Evolutionary conservation across 2,797 vertebrate genomes (phyloP).

Genomic region (Halcyon leucocephala): DNA sequence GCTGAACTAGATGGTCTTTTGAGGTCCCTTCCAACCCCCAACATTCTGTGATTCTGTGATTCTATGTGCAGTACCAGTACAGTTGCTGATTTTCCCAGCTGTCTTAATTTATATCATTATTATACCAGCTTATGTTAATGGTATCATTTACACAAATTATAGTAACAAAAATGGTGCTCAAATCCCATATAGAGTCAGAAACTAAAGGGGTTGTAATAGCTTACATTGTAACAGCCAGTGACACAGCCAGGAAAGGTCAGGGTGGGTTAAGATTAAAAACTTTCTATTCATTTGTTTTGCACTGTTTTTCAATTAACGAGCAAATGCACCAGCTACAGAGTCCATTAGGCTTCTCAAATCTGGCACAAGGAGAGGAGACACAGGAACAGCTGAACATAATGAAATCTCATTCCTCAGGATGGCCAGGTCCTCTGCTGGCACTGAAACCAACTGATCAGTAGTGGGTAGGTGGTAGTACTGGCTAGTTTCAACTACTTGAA

Average conservation of each 20-base stretch:
- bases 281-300: background rate
- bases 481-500: background rate
- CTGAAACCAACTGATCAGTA: background rate
- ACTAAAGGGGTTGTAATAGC: background rate
- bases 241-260: background rate
- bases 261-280: background rate
- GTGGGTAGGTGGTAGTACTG: background rate
- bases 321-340: background rate
- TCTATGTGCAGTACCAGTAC: too few relatives aligned
- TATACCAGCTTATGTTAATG: constrained; percentile 17
- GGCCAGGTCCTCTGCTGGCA: background rate
- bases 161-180: background rate
- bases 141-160: background rate
- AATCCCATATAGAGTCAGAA: background rate
- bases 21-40: too few relatives aligned
- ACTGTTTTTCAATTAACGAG: background rate
- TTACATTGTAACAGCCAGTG: background rate
- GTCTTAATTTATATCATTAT: background rate
- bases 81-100: background rate
- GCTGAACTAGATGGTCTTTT: too few relatives aligned
- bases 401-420: background rate
- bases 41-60: too few relatives aligned
- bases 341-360: background rate
- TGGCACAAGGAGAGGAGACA: background rate
- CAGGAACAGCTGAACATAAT: background rate